These are phyloP conservation scores for Silurus lanzhouensis DNA, from an alignment of 2,797 vertebrate genomes.

Conservation along the genomic window DNA sequence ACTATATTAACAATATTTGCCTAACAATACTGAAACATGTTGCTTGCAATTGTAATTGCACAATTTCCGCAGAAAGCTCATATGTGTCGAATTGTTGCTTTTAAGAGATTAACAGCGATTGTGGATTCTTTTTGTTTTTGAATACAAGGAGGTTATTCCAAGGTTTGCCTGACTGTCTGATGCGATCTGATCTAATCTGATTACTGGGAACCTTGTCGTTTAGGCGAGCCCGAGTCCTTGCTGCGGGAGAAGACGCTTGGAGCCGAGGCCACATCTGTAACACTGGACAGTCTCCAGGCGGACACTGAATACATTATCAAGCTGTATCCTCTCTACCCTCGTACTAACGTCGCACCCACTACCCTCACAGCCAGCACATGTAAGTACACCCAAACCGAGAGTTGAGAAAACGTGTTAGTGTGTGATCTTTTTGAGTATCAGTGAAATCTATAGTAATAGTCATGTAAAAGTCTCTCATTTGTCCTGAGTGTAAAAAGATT, in stretches of 20 bases:
- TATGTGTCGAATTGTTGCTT: no score
- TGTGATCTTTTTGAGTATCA: no score
- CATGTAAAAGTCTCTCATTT: no score
- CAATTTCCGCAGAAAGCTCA: no score
- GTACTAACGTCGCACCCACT: constrained; percentile 68
- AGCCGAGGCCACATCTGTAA: constrained; percentile 71
- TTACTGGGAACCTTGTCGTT: not conserved
- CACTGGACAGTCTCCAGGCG: constrained; percentile 76
- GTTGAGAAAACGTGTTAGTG: no score
- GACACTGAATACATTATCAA: constrained; percentile 84
- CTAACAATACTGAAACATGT: not conserved
- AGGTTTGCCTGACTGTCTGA: not conserved
- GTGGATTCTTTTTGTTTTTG: no score
- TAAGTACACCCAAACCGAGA: constrained; percentile 65
- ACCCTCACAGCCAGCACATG: constrained; percentile 79
- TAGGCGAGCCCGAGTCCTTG: constrained; percentile 68
- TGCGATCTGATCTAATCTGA: constrained; percentile 2
- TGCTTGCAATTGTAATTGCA: not conserved
- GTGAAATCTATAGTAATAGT: no score
- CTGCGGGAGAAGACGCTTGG: constrained; percentile 76
- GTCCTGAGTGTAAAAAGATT: no score
- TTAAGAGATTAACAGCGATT: no score
- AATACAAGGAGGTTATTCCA: no score
- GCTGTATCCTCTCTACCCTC: constrained; percentile 76
- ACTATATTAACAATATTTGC: no score